These are phyloP conservation scores for Danaus chrysippus DNA, from an alignment of 2,888 invertebrate genomes.

Conservation along the genomic window DNA sequence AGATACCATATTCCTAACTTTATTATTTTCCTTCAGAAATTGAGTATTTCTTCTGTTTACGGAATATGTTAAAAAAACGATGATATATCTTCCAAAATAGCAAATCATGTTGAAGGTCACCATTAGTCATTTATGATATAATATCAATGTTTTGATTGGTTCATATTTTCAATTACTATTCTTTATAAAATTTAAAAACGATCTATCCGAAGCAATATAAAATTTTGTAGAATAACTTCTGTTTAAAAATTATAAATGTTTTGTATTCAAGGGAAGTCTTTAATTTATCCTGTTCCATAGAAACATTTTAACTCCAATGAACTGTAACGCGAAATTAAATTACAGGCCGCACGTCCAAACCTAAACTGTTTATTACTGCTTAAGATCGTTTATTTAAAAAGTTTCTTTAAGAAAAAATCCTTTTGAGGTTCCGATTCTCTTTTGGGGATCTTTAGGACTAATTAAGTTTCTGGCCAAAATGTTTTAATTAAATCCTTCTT, in stretches of 20 bases:
- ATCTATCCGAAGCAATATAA: no score
- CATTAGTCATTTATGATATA: no score
- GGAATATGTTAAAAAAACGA: no score
- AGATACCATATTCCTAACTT: no score
- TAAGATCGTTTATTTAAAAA: constrained; percentile 26
- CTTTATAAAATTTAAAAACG: no score
- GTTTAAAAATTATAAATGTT: neutral
- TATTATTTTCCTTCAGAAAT: no score
- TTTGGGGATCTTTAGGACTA: constrained; percentile 14
- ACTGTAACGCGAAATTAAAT: constrained; percentile 29
- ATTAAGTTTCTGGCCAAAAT: constrained; percentile 23
- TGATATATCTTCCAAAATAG: no score
- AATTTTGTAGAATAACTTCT: no score
- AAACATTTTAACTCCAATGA: constrained; percentile 27
- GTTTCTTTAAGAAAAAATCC: constrained; percentile 22
- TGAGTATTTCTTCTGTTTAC: no score
- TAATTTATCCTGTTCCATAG: constrained; percentile 27
- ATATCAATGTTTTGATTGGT: no score
- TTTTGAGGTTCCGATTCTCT: constrained; percentile 24
- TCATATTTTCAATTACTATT: no score
- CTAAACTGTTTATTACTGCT: constrained; percentile 31
- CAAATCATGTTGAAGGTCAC: no score
- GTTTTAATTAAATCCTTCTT: constrained; percentile 16
- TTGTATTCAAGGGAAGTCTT: constrained; percentile 14
- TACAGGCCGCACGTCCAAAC: constrained; percentile 25